Conservation (phyloP, 2,113 vertebrate species). For the Scytalopus superciliaris region DNA sequence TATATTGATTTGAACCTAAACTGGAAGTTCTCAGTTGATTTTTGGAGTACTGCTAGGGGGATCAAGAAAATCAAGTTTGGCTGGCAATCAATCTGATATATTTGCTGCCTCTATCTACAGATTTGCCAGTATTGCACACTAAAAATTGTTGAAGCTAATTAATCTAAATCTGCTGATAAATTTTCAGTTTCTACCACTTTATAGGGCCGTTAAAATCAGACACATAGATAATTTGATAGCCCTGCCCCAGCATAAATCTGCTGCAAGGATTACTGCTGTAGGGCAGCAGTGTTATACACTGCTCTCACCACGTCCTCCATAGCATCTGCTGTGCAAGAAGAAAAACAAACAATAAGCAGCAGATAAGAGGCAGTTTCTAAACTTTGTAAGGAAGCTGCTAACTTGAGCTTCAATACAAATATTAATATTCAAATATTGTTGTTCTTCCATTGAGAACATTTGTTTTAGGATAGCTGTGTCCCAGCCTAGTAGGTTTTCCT, state of each 20-base stretch:
- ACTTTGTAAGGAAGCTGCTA: neutral
- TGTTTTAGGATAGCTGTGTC: neutral
- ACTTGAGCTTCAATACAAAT: neutral
- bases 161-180: neutral
- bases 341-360: neutral
- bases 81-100: neutral
- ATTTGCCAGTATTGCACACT: neutral
- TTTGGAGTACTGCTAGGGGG: neutral
- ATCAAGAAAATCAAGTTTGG: neutral
- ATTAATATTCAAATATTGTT: neutral
- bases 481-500: neutral
- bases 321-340: neutral
- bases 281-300: neutral
- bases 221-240: neutral
- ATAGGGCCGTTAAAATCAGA: neutral
- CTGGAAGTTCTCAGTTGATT: neutral
- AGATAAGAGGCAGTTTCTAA: neutral
- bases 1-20: neutral
- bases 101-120: neutral
- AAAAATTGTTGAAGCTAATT: neutral
- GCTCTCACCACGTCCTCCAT: neutral
- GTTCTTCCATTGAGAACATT: neutral
- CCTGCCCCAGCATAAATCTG: neutral
- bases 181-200: neutral
- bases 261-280: neutral